Evolutionary conservation across 2,888 invertebrate species (phyloP).

Genomic region (Aphrophora alni): DNA sequence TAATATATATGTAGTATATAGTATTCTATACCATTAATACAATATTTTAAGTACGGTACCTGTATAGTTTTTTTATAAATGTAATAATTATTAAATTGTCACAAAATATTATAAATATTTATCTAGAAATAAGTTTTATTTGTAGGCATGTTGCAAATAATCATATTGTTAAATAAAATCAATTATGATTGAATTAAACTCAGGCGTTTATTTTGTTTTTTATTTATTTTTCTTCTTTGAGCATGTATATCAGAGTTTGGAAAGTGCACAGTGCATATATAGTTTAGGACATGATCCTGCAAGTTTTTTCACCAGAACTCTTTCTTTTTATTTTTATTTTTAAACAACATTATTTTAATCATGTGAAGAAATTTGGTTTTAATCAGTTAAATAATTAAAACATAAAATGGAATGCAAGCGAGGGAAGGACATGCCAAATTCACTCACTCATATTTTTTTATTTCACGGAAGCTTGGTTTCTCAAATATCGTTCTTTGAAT

Average conservation of each 20-base stretch:
- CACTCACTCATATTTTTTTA: no score
- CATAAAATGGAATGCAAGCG: no score
- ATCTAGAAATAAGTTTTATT: neutral
- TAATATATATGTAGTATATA: neutral
- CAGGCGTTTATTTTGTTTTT: neutral
- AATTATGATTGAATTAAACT: neutral
- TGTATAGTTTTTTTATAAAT: conserved; percentile 2
- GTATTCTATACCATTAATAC: neutral
- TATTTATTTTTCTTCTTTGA: neutral
- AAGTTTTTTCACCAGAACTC: no score
- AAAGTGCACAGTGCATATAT: neutral
- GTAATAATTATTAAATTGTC: neutral
- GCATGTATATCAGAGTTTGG: neutral
- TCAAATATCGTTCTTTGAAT: no score
- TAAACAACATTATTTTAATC: no score
- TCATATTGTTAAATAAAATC: neutral
- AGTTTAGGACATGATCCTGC: no score
- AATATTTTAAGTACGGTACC: neutral
- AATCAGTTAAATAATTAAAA: no score
- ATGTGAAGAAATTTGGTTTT: no score
- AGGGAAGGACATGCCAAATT: no score
- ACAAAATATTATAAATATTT: neutral
- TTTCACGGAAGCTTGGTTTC: no score
- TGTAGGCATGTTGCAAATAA: conserved; percentile 6
- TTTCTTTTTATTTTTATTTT: no score